Evolutionary conservation across 2,888 invertebrate genomes (phyloP).

Genomic region (Drosophila quinaria): DNA sequence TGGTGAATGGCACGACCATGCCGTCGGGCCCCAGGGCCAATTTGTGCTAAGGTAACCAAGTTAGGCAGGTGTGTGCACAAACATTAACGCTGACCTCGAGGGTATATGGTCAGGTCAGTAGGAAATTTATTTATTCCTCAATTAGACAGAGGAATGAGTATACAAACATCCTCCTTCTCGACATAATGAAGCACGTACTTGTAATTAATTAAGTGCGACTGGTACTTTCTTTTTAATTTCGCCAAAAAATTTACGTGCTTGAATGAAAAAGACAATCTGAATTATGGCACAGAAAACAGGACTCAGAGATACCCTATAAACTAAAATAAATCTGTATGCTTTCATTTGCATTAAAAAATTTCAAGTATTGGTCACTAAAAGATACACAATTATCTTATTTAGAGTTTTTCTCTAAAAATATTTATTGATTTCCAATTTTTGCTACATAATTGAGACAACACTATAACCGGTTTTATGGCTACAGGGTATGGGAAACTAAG

Average conservation of each 20-base stretch:
- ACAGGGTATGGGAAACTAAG: background rate
- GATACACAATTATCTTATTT: background rate
- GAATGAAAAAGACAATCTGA: background rate
- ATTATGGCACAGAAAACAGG: background rate
- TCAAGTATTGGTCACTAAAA: background rate
- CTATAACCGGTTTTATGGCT: background rate
- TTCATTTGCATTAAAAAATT: background rate
- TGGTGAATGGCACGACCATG: slow-evolving; percentile 60
- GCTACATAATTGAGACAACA: no score
- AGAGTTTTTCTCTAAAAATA: background rate
- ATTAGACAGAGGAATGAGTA: slow-evolving; percentile 45
- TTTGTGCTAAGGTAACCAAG: slow-evolving; percentile 65
- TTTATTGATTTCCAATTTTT: background rate
- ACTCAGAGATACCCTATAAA: background rate
- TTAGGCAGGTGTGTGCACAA: slow-evolving; percentile 68
- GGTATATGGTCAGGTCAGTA: slow-evolving; percentile 59
- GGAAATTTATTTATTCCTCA: slow-evolving; percentile 78
- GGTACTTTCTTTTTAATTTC: slow-evolving; percentile 72
- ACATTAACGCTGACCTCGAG: slow-evolving; percentile 51
- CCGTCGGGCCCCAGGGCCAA: slow-evolving; percentile 50
- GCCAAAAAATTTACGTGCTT: slow-evolving; percentile 44
- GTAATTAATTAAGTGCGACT: slow-evolving; percentile 81
- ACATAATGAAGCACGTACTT: slow-evolving; percentile 77
- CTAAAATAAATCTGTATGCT: background rate
- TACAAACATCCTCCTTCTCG: slow-evolving; percentile 16